Base-by-base conservation (phyloP, 2,113 vertebrate genomes). In the Campylomormyrus tamandua region DNA sequence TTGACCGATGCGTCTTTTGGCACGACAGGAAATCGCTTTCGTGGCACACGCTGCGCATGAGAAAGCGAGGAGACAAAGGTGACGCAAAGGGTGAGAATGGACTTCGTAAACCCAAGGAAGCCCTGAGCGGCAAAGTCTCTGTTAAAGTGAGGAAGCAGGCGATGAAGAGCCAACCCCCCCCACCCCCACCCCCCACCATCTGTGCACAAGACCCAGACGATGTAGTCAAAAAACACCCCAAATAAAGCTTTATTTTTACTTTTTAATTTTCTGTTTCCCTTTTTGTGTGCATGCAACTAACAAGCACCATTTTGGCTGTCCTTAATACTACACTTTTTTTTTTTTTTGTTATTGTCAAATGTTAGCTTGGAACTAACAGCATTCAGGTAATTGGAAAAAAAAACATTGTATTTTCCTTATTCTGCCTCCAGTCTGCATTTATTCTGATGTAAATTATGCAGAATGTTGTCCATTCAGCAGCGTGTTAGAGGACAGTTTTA, bases 21-120 rank as follows among this genome's bases (percentile, higher is more conserved):
- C 97, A 97, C 95, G 96, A 97, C 98, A 99, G 98, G 98, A 99
- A 99, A 96, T 99, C 98, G 96, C 97, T 98, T 94, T 99, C 98
- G 87, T 99, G 98, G 98, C 99, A 99, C 94, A 99, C 98, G 88
- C 98, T 99, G 95, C 98, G 98, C 90, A 97, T 99, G 95, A 97
- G 98, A 97, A 99, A 99, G 96, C 97, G 98, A 94, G 97, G 96
- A 3, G 98, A 98, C 96, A 97, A 98, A 96, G 97, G 94, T 97
- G 98, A 99, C 95, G 92, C 95, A 94, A 94, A 93, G 90, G 88
- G 93, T 80, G 96, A 96, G 93, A 98, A 98, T 94, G 97, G 98
- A 96, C 96, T 96, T 92, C 96, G 97, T 97, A 99, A 99, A 95
- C 94, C 97, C 95, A 98, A 97, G 96, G 98, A 99, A 96, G 94